Evolutionary conservation across 2,797 vertebrate genomes (phyloP).

Genomic region (Euphonia xanthogaster): DNA sequence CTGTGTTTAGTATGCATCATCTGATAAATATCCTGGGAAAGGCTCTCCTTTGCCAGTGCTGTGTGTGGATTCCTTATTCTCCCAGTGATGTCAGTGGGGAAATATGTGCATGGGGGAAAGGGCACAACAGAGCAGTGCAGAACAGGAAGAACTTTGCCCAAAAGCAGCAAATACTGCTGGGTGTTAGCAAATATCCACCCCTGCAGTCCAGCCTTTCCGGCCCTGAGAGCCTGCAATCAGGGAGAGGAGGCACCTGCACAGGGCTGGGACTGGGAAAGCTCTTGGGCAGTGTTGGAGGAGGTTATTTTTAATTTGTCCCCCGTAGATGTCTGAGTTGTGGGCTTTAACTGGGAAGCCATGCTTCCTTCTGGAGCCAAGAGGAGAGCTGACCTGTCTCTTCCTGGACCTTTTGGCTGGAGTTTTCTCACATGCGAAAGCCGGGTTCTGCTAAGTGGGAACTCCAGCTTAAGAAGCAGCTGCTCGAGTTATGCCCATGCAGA

Average conservation of each 20-base stretch:
- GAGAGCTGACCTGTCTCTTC: not conserved
- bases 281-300: not conserved
- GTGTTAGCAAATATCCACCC: not conserved
- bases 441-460: not conserved
- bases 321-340: not conserved
- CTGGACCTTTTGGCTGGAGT: not conserved
- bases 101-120: constrained; percentile 3
- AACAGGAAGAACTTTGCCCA: constrained; percentile 12
- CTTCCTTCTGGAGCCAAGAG: not conserved
- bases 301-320: not conserved
- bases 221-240: not conserved
- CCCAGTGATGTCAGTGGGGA: not conserved
- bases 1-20: not conserved
- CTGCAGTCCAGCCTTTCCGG: not conserved
- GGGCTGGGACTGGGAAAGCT: not conserved
- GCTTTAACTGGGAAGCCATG: not conserved
- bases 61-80: not conserved
- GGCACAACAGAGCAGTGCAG: not conserved
- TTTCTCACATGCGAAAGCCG: rapidly evolving
- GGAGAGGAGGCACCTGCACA: rapidly evolving
- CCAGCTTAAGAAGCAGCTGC: not conserved
- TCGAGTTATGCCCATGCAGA: not conserved
- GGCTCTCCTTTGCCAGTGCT: not conserved
- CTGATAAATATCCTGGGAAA: not conserved
- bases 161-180: not conserved